A percentile compares a stretch with the other conserved stretches of the same genome.
These are phyloP conservation scores for Sebastes diploproa DNA, from an alignment of 2,797 vertebrate genomes.

Conservation along the genomic window DNA sequence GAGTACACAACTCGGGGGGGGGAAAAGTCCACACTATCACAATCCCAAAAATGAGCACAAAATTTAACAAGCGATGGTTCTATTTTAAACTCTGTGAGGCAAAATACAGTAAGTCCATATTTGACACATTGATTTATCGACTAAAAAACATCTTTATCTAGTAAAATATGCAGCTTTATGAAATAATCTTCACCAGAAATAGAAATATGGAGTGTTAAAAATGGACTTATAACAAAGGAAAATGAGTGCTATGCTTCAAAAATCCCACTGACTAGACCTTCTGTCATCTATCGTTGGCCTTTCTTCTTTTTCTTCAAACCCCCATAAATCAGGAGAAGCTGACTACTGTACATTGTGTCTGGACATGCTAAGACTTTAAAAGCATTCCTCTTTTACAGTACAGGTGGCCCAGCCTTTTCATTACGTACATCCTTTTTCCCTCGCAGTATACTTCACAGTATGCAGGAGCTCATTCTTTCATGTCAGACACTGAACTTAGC, in stretches of 20 bases:
- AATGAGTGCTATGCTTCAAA: not conserved
- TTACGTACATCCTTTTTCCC: not conserved
- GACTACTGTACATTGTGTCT: constrained; percentile 37
- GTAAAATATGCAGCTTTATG: not conserved
- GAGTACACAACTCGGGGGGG: constrained; percentile 65
- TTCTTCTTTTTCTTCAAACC: not conserved
- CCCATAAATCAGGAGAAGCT: not conserved
- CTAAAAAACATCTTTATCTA: not conserved
- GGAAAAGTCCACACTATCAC: not conserved
- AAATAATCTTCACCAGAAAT: not conserved
- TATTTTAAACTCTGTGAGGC: constrained; percentile 14
- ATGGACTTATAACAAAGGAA: not conserved
- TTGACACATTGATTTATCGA: not conserved
- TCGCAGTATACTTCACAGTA: not conserved
- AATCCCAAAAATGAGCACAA: not conserved
- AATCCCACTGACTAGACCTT: not conserved
- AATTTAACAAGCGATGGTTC: not conserved
- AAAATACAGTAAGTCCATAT: not conserved
- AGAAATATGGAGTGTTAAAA: not conserved
- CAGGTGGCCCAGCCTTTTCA: not conserved
- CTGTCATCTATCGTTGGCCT: not conserved
- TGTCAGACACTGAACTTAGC: constrained; percentile 83
- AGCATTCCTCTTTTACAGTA: constrained; percentile 54
- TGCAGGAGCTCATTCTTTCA: constrained; percentile 62
- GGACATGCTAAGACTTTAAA: constrained; percentile 48